Evolutionary conservation across 2,797 vertebrate species (phyloP).

Genomic region (Leuciscus waleckii): DNA sequence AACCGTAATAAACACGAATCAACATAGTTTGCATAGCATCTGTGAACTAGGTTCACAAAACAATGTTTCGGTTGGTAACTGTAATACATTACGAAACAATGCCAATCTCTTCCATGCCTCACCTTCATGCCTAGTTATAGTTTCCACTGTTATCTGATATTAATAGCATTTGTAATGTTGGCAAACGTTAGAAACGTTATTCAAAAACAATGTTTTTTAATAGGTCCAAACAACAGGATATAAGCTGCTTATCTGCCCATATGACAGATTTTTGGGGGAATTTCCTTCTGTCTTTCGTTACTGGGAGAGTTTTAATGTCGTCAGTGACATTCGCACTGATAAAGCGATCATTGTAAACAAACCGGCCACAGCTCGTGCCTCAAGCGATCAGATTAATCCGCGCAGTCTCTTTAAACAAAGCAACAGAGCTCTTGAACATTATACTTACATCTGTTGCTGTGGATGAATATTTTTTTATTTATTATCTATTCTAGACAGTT

Average conservation of each 20-base stretch:
- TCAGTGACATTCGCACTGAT: not conserved
- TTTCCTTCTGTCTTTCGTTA: not conserved
- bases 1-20: not conserved
- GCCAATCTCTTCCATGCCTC: not conserved
- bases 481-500: not conserved
- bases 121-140: not conserved
- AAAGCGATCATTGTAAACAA: not conserved
- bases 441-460: not conserved
- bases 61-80: not conserved
- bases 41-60: not conserved
- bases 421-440: not conserved
- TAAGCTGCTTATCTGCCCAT: not conserved
- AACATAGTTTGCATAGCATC: not conserved
- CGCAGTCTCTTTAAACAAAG: not conserved
- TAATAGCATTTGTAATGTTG: not conserved
- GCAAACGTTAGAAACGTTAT: not conserved
- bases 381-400: not conserved
- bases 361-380: not conserved
- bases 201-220: not conserved
- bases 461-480: not conserved
- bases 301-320: not conserved
- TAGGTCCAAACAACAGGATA: not conserved
- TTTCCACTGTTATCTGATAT: not conserved
- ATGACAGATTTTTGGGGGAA: not conserved
- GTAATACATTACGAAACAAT: too few relatives aligned